Evolutionary conservation across 2,888 invertebrate genomes (phyloP).

Genomic region (Eupelmus urozonus): DNA sequence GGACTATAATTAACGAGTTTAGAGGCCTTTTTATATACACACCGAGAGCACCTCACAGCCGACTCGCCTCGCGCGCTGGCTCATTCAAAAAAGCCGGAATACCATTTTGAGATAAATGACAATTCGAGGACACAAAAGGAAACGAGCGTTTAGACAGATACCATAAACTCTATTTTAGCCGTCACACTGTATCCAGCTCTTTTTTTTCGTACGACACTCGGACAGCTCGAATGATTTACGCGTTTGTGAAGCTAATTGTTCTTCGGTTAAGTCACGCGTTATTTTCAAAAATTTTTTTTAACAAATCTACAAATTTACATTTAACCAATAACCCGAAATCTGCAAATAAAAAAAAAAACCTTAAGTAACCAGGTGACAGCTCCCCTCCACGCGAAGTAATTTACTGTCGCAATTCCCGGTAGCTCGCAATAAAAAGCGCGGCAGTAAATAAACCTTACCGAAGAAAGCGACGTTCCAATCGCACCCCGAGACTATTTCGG

Average conservation of each 20-base stretch:
- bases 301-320: no score
- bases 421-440: neutral
- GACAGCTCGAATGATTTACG: neutral
- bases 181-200: neutral
- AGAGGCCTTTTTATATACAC: constrained; percentile 25
- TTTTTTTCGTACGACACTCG: neutral
- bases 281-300: no score
- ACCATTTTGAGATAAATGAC: constrained; percentile 23
- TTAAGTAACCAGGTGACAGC: no score
- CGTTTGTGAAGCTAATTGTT: neutral
- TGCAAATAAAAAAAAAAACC: no score
- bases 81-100: constrained; percentile 31
- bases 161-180: neutral
- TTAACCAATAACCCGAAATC: no score
- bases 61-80: constrained; percentile 31
- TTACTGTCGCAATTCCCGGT: no score
- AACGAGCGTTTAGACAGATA: no score
- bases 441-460: neutral
- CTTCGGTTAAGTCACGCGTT: no score
- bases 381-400: no score
- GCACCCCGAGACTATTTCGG: no score
- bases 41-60: neutral
- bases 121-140: neutral
- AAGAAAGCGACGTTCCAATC: neutral
- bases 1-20: constrained; percentile 46